A percentile compares a stretch with the other conserved stretches of the same genome.
These are phyloP conservation scores for Copidosoma floridanum DNA, from an alignment of 1,140 invertebrate species.

Conservation along the genomic window DNA sequence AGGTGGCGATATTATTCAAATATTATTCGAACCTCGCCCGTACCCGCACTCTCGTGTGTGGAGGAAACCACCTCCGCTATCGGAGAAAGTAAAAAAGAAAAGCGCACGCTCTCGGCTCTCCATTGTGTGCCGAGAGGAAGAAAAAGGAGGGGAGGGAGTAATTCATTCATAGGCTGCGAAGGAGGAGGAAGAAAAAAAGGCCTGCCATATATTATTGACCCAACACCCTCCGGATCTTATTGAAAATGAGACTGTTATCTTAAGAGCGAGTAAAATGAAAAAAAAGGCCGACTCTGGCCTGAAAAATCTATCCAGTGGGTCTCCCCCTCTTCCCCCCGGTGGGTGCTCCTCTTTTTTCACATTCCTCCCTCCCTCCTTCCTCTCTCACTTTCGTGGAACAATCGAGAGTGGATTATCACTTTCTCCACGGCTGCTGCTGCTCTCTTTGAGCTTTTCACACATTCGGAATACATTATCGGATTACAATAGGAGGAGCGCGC, in stretches of 20 bases:
- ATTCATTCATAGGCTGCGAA: constrained; percentile 14
- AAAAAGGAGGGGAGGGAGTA: no score
- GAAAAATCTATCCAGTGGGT: not conserved
- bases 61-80: not conserved
- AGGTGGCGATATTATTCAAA: constrained; percentile 17
- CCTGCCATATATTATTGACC: not conserved
- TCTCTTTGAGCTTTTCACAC: constrained; percentile 34
- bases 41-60: no score
- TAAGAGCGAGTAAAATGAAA: not conserved
- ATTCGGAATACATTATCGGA: constrained; percentile 39
- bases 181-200: no score
- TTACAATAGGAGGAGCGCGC: constrained; percentile 39
- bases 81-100: not conserved
- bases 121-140: not conserved
- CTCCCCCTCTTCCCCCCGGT: not conserved
- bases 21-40: constrained; percentile 6
- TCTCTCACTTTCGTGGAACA: constrained; percentile 11
- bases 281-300: not conserved
- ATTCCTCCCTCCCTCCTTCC: not conserved
- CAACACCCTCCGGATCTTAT: constrained; percentile 11
- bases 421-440: not conserved
- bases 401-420: not conserved
- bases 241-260: constrained; percentile 25
- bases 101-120: not conserved
- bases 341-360: not conserved